A percentile compares a stretch with the other conserved stretches of the same genome.
Conservation (phyloP, 2,888 invertebrate species). For the Archips xylosteana region DNA sequence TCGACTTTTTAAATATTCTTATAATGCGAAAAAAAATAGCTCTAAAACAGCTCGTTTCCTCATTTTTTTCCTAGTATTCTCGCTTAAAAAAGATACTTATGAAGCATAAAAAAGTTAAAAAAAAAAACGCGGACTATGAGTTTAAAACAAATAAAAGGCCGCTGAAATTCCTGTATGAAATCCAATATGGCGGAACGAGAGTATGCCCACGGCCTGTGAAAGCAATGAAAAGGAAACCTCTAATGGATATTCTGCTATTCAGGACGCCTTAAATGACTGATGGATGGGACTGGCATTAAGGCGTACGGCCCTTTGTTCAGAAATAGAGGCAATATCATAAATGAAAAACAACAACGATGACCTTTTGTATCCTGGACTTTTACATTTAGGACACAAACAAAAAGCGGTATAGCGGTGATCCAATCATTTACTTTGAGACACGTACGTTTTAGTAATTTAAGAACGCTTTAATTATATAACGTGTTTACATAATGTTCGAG, state of each 20-base stretch:
- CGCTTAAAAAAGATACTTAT: conserved; percentile 6
- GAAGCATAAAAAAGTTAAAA: conserved; percentile 18
- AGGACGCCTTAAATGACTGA: conserved; percentile 60
- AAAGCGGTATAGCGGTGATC: not conserved
- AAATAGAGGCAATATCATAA: conserved; percentile 22
- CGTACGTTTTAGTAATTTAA: not conserved
- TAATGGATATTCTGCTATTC: conserved; percentile 66
- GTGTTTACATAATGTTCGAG: too few relatives aligned
- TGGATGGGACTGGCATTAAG: conserved; percentile 56
- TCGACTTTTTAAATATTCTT: not conserved
- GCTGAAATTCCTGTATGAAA: conserved; percentile 53
- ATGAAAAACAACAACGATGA: conserved; percentile 11
- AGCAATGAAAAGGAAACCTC: conserved; percentile 64
- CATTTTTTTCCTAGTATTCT: not conserved
- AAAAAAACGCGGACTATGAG: conserved; percentile 41
- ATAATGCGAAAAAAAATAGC: not conserved
- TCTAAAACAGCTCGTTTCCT: not conserved
- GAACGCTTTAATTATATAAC: not conserved
- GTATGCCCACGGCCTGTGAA: conserved; percentile 51
- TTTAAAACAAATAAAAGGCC: conserved; percentile 51
- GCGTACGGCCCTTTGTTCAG: conserved; percentile 35
- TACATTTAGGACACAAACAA: not conserved
- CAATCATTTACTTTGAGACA: not conserved
- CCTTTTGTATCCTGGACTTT: not conserved
- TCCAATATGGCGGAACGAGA: conserved; percentile 54